Percentiles rank a stretch among this genome's conserved stretches.
phyloP scores from a whole-genome alignment of 2,888 invertebrate genomes.

The Miltochrista miniata region DNA sequence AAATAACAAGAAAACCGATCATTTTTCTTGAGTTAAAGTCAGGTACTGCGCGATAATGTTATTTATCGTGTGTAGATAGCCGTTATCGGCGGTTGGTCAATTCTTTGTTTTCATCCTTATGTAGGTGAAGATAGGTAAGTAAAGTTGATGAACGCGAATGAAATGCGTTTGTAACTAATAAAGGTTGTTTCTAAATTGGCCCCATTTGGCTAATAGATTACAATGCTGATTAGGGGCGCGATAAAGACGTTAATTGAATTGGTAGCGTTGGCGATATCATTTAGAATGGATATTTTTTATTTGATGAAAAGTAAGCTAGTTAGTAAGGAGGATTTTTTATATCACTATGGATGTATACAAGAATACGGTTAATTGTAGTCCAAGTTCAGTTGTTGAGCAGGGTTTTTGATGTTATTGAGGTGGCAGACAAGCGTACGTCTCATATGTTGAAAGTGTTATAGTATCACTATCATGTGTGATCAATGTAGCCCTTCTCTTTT shows the following conservation, averaged over 20 bases:
- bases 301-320: too few relatives aligned
- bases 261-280: not conserved
- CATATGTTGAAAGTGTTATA: too few relatives aligned
- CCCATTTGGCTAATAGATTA: not conserved
- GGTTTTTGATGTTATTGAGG: too few relatives aligned
- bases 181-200: not conserved
- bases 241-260: not conserved
- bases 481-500: too few relatives aligned
- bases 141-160: not conserved
- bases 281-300: too few relatives aligned
- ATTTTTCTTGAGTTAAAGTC: constrained; percentile 35
- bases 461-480: too few relatives aligned
- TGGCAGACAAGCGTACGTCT: too few relatives aligned
- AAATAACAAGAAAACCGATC: constrained; percentile 35
- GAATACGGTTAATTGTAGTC: too few relatives aligned
- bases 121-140: not conserved
- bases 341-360: too few relatives aligned
- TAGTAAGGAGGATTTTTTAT: too few relatives aligned
- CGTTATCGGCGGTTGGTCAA: constrained; percentile 60
- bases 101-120: constrained; percentile 46
- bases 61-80: constrained; percentile 51
- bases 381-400: too few relatives aligned
- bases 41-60: constrained; percentile 35
- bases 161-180: not conserved
- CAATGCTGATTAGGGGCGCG: not conserved